Evolutionary conservation across 2,113 vertebrate species (phyloP), one percentile per base, ranked within the genome.

Genomic region (Polyodon spathula): DNA sequence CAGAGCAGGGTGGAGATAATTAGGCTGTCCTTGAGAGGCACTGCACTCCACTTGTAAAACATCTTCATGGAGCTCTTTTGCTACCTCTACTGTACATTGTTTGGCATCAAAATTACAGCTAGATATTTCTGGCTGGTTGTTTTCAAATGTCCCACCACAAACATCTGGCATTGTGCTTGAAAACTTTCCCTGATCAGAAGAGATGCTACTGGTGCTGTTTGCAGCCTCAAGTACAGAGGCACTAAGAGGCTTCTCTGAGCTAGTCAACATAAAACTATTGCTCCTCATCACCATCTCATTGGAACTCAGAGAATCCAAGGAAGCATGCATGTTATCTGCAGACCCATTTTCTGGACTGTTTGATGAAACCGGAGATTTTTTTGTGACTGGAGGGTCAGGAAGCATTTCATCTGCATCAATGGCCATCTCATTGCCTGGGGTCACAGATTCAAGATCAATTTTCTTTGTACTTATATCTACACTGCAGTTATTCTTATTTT

Each of bases 111-210:
- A 14, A 12, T 44, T 51, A 8, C 56, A 38, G 27, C 27, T 27
- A 27, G 27, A 27, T 51, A 40, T 11, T 53, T 56, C 58, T 4
- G 16, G 39, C 15, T 12, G 1, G 8, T 4, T 27, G 6, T 15
- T 27, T 10, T 56, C 42, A 37, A 9, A 14, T 4, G 17, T 37
- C 55, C 58, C 56, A 43, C 42, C 52, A 38, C 70, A 6, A n/a
- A 1, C 6, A 43, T 16, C 56, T 43, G 63, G 66, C 67, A 61
- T 56, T n/a, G n/a, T 40, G 63, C 11, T 41, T 5, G 5, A 0
- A 61, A 54, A 63, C 27, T 72, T 73, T 39, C 67, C 14, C 41
- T 63, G 42, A 41, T 74, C 68, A 16, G 68, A 57, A 73, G 4
- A 53, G 0, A 39, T 41, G 8, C 17, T 8, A 17, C 37, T 48